phyloP scores from a whole-genome alignment of 2,888 invertebrate species.

The Torymus tubicola region DNA sequence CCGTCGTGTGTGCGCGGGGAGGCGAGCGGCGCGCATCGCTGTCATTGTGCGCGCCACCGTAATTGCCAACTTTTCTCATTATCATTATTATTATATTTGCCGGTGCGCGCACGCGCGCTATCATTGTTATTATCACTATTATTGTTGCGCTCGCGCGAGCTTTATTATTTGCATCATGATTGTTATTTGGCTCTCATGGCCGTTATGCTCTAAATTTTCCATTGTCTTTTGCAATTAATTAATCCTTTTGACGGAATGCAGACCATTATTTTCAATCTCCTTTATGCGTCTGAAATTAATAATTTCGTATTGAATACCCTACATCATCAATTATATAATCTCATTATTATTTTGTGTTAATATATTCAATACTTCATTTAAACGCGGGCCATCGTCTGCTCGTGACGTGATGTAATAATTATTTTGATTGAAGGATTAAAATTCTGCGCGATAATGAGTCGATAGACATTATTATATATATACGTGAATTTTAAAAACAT shows the following conservation, averaged over 20 bases:
- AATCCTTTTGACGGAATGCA: constrained; percentile 43
- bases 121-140: constrained; percentile 15
- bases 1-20: too few species aligned
- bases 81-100: constrained; percentile 20
- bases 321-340: constrained; percentile 39
- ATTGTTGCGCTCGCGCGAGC: background rate
- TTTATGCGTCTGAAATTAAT: constrained; percentile 40
- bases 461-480: too few species aligned
- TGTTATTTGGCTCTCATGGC: constrained; percentile 41
- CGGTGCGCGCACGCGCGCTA: constrained; percentile 4
- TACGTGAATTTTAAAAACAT: too few species aligned
- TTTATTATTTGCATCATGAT: constrained; percentile 47
- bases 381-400: background rate
- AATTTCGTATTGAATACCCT: constrained; percentile 39
- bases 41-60: constrained; percentile 28
- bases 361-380: constrained; percentile 25
- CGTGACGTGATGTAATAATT: constrained; percentile 4
- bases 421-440: too few species aligned
- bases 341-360: constrained; percentile 34
- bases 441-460: too few species aligned
- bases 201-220: constrained; percentile 51
- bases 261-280: constrained; percentile 47
- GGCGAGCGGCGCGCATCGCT: background rate
- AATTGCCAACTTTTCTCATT: constrained; percentile 54
- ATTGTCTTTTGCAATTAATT: constrained; percentile 51